Evolutionary conservation across 1,140 invertebrate genomes (phyloP).

Genomic region (Brachystomella parvula): DNA sequence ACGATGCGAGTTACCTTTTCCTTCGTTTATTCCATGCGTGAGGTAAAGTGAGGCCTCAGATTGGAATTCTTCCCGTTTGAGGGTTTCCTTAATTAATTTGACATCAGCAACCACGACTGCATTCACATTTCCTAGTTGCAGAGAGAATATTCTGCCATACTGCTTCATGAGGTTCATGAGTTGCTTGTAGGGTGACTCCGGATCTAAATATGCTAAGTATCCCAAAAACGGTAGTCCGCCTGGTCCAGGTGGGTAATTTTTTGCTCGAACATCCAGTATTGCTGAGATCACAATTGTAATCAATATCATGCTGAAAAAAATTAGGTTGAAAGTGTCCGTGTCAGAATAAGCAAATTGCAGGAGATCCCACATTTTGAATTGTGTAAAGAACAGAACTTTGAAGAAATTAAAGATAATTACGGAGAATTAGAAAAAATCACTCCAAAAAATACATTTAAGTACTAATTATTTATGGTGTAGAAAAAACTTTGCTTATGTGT

Average conservation of each 20-base stretch:
- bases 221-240: constrained; percentile 66
- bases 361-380: neutral
- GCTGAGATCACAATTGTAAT: constrained; percentile 26
- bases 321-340: constrained; percentile 29
- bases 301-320: constrained; percentile 29
- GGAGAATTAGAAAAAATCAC: too few relatives aligned
- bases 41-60: constrained; percentile 68
- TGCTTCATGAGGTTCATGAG: constrained; percentile 55
- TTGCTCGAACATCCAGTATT: constrained; percentile 31
- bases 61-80: constrained; percentile 58
- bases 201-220: constrained; percentile 63
- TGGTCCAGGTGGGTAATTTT: constrained; percentile 58
- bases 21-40: constrained; percentile 76
- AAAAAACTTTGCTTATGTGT: neutral
- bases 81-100: constrained; percentile 57
- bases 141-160: constrained; percentile 62
- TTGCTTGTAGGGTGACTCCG: constrained; percentile 57
- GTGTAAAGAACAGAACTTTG: too few relatives aligned
- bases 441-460: too few relatives aligned
- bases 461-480: too few relatives aligned
- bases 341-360: neutral
- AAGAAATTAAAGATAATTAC: too few relatives aligned
- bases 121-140: constrained; percentile 62
- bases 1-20: constrained; percentile 57
- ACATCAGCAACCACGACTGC: constrained; percentile 67